Base-by-base conservation (phyloP, 2,797 vertebrate species). In the Paramormyrops hopkinsi region DNA sequence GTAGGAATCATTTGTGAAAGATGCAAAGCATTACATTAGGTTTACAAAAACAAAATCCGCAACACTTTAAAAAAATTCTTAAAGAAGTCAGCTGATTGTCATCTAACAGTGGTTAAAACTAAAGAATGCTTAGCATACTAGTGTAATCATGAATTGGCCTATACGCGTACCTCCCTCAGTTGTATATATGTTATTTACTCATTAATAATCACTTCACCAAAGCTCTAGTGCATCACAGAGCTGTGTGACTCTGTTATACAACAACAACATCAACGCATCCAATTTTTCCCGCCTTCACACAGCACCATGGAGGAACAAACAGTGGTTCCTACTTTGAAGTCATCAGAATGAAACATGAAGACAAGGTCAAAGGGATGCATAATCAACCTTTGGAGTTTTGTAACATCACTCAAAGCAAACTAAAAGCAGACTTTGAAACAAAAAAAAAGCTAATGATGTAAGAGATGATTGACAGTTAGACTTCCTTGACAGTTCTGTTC, bases 291-390 rank as follows among this genome's bases (percentile, higher is more conserved):
- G 33, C 69, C 69, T 76, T 76, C 14, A 73, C 29, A 73, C 65
- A 33, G 65, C 65, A 37, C 65, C 29, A 76, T 76, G 33, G 29
- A 76, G 69, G 69, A 76, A 76, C 29, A 37, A 76, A 76, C 69
- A 76, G 4, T 76, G 14, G 29, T 19, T 76, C 69, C 69, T 37
- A 76, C 69, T 76, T 76, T 76, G 69, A 76, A 37, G 69, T 76
- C 33, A 41, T 41, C 33, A 76, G 69, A 76, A 41, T 76, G 69
- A 76, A 76, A 76, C 69, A 76, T 19, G 33, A 76, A 76, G 69
- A 76, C 69, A 76, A 19, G 69, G 69, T 76, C 69, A 76, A 76
- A 76, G 69, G 33, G 33, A 76, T 76, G 69, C 69, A 76, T 76
- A 76, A 76, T 76, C 33, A 76, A 76, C 69, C 69, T 76, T 76